Evolutionary conservation across 2,113 vertebrate species (phyloP), one percentile per base, ranked within the genome.

Genomic region (Gavialis gangeticus): DNA sequence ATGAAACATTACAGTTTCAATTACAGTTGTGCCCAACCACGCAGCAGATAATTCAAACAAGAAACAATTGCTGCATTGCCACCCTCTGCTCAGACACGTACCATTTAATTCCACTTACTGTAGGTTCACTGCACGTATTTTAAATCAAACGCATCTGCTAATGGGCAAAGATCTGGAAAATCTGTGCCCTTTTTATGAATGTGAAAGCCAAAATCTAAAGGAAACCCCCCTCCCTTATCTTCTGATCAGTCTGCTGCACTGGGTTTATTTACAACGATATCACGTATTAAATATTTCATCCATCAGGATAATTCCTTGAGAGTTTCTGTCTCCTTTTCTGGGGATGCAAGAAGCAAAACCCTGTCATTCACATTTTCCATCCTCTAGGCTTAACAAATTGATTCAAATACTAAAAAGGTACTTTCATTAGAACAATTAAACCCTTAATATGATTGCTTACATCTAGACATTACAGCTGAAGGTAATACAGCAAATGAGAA

Each of bases 81-180:
- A 96, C 89, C 94, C 93, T 96, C 96, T 89, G 96, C 96, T 96
- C 94, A 96, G 96, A 96, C 93, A 96, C 96, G 96, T 96, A 91
- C 96, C 94, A 97, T 97, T 97, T 96, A 97, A 97, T 96, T 97
- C 96, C 96, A 95, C 95, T 97, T 97, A 96, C 93, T 95, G 93
- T 94, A 75, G 96, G 96, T 97, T 97, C 96, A 97, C 94, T 96
- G 95, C 75, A 93, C 96, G 95, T 96, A 95, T 96, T 97, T 97
- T 96, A 95, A 97, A 96, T 97, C 95, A 95, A 96, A 95, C 84
- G 92, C 85, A 93, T 92, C 95, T 96, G 89, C 96, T 97, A 97
- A 96, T 95, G 96, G 95, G 96, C 96, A 97, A 95, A 95, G 95
- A 96, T 96, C 93, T 97, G 96, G 96, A 92, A 95, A 96, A 96